Percentiles rank a stretch among this genome's conserved stretches.
Evolutionary conservation across 2,888 invertebrate species (phyloP).

Genomic region (Lasioglossum villosulum): DNA sequence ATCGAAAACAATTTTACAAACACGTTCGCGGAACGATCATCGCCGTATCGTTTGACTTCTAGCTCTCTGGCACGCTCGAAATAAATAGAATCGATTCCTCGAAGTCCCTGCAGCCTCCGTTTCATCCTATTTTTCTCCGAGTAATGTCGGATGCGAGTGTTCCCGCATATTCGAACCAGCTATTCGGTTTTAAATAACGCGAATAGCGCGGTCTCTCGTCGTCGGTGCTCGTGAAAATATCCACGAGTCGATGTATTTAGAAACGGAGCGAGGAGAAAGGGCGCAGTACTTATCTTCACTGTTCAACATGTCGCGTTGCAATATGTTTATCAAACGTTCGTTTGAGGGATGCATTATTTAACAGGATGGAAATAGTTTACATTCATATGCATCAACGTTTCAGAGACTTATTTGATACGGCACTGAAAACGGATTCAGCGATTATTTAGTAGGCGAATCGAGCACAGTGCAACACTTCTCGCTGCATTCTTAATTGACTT

Average conservation of each 20-base stretch:
- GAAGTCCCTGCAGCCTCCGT: not conserved
- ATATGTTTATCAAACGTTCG: not conserved
- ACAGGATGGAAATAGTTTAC: not conserved
- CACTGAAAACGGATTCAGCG: no score
- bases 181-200: not conserved
- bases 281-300: not conserved
- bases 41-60: not conserved
- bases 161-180: no score
- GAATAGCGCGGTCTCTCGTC: not conserved
- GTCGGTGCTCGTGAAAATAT: not conserved
- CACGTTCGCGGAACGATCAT: not conserved
- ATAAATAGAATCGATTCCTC: not conserved
- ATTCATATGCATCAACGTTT: not conserved
- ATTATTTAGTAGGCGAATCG: no score
- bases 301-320: no score
- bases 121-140: not conserved
- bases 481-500: not conserved
- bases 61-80: not conserved
- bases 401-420: no score
- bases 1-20: constrained; percentile 13
- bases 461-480: no score
- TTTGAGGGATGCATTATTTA: not conserved
- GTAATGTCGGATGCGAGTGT: not conserved
- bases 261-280: not conserved
- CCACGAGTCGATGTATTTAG: not conserved